A percentile compares a stretch with the other conserved stretches of the same genome.
These are phyloP conservation scores for Pogonognathellus flavescens DNA, from an alignment of 1,140 invertebrate genomes.

Conservation along the genomic window DNA sequence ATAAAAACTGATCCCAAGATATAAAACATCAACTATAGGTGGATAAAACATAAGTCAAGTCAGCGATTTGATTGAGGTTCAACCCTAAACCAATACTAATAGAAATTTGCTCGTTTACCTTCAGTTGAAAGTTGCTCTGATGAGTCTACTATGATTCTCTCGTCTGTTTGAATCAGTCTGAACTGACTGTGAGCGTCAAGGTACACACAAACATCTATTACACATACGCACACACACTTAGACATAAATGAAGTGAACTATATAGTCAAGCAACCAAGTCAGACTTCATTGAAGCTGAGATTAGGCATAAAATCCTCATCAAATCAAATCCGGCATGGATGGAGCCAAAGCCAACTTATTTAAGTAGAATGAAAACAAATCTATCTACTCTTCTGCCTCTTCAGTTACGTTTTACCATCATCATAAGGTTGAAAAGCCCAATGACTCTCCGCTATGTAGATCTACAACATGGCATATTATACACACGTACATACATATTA, in stretches of 20 bases:
- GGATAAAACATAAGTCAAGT: slow-evolving; percentile 47
- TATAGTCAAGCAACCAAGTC: not conserved
- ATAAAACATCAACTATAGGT: slow-evolving; percentile 41
- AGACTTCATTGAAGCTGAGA: slow-evolving; percentile 44
- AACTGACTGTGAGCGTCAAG: not conserved
- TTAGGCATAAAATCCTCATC: slow-evolving; percentile 48
- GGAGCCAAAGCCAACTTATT: slow-evolving; percentile 47
- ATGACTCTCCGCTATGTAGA: not conserved
- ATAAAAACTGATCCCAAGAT: slow-evolving; percentile 43
- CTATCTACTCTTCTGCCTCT: slow-evolving; percentile 14
- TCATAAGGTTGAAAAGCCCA: too few relatives aligned
- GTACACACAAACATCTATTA: not conserved
- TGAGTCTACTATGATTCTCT: slow-evolving; percentile 9
- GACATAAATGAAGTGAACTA: not conserved
- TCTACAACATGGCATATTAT: not conserved
- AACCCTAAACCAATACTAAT: slow-evolving; percentile 47
- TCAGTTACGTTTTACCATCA: too few relatives aligned
- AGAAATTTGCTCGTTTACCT: slow-evolving; percentile 46
- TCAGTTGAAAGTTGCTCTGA: slow-evolving; percentile 34
- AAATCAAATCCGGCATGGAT: slow-evolving; percentile 38
- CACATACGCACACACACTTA: slow-evolving; percentile 6
- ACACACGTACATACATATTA: not conserved
- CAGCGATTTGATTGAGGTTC: slow-evolving; percentile 45
- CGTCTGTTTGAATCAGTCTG: not conserved
- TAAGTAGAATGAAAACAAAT: slow-evolving; percentile 48